Percentiles rank a stretch among this genome's conserved stretches.
Evolutionary conservation across 2,113 vertebrate genomes (phyloP).

Genomic region (Aptenodytes patagonicus): DNA sequence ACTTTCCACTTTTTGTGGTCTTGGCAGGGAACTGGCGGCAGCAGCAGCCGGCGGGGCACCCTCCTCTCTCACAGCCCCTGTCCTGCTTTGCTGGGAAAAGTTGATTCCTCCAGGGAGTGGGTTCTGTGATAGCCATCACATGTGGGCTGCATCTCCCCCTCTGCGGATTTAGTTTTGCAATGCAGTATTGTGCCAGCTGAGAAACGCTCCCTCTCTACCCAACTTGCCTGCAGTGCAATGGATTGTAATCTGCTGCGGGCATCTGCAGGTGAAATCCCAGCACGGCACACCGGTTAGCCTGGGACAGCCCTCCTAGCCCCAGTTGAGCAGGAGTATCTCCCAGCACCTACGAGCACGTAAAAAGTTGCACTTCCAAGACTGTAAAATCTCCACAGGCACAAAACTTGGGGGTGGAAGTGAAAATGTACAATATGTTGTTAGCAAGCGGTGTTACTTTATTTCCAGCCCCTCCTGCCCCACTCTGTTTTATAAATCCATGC

Average conservation of each 20-base stretch:
- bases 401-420: constrained; percentile 36
- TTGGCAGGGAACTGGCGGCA: not conserved
- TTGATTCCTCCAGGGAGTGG: not conserved
- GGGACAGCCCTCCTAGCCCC: not conserved
- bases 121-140: not conserved
- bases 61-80: not conserved
- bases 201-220: not conserved
- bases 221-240: not conserved
- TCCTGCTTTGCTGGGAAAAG: not conserved
- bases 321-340: not conserved
- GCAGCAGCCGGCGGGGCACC: not conserved
- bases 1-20: fast-evolving
- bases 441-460: not conserved
- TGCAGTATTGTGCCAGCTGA: not conserved
- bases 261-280: not conserved
- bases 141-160: not conserved
- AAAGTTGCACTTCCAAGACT: not conserved
- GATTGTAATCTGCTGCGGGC: not conserved
- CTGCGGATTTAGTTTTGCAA: fast-evolving
- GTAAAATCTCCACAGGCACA: not conserved
- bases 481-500: not conserved
- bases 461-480: not conserved
- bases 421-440: constrained; percentile 33
- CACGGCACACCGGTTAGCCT: not conserved
- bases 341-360: not conserved